These are phyloP conservation scores for Temnothorax curvispinosus DNA, from an alignment of 1,140 invertebrate species.

Conservation along the genomic window DNA sequence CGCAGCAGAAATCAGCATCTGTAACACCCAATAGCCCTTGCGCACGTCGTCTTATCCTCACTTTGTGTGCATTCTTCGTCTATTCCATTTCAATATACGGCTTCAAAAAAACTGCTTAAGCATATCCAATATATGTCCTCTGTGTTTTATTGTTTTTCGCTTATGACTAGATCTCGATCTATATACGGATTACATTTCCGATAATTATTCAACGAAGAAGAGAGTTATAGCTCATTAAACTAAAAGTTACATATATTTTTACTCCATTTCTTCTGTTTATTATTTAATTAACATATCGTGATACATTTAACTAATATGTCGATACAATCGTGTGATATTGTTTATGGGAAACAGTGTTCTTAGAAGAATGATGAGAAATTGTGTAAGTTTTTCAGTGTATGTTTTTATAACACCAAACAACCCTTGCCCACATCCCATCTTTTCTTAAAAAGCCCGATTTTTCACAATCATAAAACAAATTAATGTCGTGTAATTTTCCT, in stretches of 20 bases:
- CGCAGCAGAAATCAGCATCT: slow-evolving; percentile 95
- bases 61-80: slow-evolving; percentile 43
- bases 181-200: slow-evolving; percentile 18
- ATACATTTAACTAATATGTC: background rate
- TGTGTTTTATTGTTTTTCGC: background rate
- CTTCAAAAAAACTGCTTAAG: background rate
- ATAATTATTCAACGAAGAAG: background rate
- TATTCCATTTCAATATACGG: slow-evolving; percentile 25
- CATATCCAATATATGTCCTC: background rate
- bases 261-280: background rate
- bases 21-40: slow-evolving; percentile 88
- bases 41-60: slow-evolving; percentile 75
- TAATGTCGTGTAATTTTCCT: background rate
- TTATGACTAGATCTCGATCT: slow-evolving; percentile 17
- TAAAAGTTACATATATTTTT: background rate
- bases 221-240: background rate
- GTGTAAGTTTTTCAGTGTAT: slow-evolving; percentile 55
- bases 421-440: slow-evolving; percentile 78
- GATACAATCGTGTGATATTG: slow-evolving; percentile 15
- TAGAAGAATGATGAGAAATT: slow-evolving; percentile 45
- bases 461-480: background rate
- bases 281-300: slow-evolving; percentile 8
- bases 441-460: background rate
- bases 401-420: slow-evolving; percentile 89
- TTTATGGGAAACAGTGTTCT: slow-evolving; percentile 26